These are phyloP conservation scores for Hoplostethus mediterraneus DNA, from an alignment of 2,797 vertebrate species.

Conservation along the genomic window DNA sequence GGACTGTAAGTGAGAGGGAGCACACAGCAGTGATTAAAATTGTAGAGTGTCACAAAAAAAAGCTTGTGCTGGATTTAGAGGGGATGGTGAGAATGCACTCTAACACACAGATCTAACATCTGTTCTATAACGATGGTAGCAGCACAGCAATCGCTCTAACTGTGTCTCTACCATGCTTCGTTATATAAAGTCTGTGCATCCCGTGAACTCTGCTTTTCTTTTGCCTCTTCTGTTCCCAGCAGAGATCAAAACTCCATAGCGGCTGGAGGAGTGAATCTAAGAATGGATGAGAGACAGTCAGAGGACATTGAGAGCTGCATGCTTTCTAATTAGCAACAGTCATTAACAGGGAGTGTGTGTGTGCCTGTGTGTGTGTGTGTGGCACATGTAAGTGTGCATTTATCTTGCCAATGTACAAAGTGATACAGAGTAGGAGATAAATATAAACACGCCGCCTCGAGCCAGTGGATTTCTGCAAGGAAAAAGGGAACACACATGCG, in stretches of 20 bases:
- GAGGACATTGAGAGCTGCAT: conserved; percentile 51
- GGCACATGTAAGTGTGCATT: conserved; percentile 13
- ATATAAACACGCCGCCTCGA: conserved; percentile 65
- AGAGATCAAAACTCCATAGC: conserved; percentile 36
- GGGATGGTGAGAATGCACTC: background rate
- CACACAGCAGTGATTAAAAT: background rate
- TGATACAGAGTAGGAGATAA: conserved; percentile 45
- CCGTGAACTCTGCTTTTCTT: conserved; percentile 4
- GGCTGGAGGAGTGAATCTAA: conserved; percentile 43
- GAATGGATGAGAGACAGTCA: conserved; percentile 51
- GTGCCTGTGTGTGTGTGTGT: conserved; percentile 5
- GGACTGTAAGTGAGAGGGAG: conserved; percentile 19
- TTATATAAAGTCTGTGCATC: background rate
- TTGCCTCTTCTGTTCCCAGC: background rate
- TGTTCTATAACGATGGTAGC: background rate
- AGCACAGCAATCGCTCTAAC: background rate
- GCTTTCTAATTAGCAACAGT: conserved; percentile 74
- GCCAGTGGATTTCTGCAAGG: conserved; percentile 48
- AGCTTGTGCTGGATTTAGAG: background rate
- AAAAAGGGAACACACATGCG: conserved; percentile 36
- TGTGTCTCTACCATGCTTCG: background rate
- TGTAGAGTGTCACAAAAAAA: background rate
- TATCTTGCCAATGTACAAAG: conserved; percentile 25
- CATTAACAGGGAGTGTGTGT: conserved; percentile 57
- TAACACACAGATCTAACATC: background rate